A percentile compares a stretch with the other conserved stretches of the same genome.
phyloP scores from a whole-genome alignment of 2,797 vertebrate genomes.

The Nyctibius grandis region DNA sequence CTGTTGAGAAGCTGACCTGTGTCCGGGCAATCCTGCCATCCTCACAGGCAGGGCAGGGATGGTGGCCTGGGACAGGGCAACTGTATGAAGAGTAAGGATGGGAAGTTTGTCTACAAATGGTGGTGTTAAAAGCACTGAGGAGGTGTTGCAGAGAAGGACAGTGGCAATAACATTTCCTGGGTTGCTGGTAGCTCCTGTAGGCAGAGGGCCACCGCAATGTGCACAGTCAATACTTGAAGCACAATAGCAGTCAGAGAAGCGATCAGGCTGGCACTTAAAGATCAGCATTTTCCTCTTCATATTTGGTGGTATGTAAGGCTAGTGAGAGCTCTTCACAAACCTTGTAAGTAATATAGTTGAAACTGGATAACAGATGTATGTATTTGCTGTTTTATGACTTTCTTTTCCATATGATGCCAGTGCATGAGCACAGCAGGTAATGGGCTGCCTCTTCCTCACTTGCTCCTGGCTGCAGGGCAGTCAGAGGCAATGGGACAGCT shows the following conservation, averaged over 20 bases:
- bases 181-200: neutral
- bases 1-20: neutral
- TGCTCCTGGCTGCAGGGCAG: neutral
- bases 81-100: rapidly evolving
- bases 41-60: rapidly evolving
- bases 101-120: neutral
- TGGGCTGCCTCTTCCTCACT: neutral
- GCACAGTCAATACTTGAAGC: neutral
- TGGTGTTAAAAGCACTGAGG: rapidly evolving
- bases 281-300: neutral
- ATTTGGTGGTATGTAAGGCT: neutral
- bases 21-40: too few species aligned
- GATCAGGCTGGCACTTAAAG: too few species aligned
- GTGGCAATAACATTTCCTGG: rapidly evolving
- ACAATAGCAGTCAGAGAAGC: neutral
- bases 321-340: neutral
- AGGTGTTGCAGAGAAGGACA: neutral
- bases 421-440: neutral
- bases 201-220: rapidly evolving
- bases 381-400: neutral
- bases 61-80: neutral
- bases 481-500: neutral
- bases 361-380: rapidly evolving
- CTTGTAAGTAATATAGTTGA: neutral
- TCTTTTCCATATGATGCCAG: neutral